Evolutionary conservation across 2,888 invertebrate genomes (phyloP), one percentile per base, ranked within the genome.

Genomic region (Sinopyrophorus schimmeli): DNA sequence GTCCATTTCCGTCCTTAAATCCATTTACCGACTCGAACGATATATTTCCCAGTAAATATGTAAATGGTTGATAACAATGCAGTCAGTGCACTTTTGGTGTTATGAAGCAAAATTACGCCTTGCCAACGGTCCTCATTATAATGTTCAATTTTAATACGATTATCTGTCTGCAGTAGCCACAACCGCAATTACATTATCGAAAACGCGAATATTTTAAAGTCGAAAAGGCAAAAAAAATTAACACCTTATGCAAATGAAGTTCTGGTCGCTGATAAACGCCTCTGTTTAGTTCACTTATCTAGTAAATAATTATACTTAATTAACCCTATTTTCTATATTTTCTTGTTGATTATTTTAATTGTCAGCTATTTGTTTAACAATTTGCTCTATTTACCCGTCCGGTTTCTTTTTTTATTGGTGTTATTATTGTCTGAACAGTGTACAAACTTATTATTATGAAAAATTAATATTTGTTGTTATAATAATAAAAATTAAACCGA

Each of bases 1-100:
- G 61, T 78, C 78, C 78, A 78, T 78, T 59, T 72, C 71, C 17
- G 57, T 10, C 20, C 35, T 21, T 23, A 38, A 35, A 43, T 49
- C 49, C 49, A 49, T 49, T 49, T 37, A 43, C 31, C 27, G 9
- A 12, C 26, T 11, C 15, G 10, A 12, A 35, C 35, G 14, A 21
- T n/a, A 5, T n/a, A 21, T 3, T 2, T 5, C 7, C 21, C 7
- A 21, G 21, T 21, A 21, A 9, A 21, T 21, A 21, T n/a, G 5
- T 2, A 21, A 21, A 21, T n/a, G 15, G 30, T 3, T n/a, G 31
- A 31, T 31, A 31, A 17, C 17, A n/a, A 31, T 20, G 34, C 34
- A 34, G n/a, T 34, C 20, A 34, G 18, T 34, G 20, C 34, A 34
- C 32, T 5, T 6, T 6, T 14, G 27, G 11, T 11, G 14, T 14